Percentiles rank a stretch among this genome's conserved stretches.
Conservation (phyloP, 1,140 invertebrate species). For the Tetramorium parvispinum region DNA sequence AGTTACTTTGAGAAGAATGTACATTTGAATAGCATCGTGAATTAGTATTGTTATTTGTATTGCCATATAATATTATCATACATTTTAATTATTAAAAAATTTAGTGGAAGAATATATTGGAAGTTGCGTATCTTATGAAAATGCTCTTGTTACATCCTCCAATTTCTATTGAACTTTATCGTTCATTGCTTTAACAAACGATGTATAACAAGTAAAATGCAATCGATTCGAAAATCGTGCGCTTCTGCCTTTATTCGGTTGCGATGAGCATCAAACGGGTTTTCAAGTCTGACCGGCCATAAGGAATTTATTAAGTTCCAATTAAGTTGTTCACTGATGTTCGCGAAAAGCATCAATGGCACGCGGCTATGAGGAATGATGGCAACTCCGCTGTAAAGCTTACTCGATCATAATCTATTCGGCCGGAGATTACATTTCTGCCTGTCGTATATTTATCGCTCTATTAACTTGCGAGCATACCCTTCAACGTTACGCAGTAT, state of each 20-base stretch:
- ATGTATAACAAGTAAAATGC: neutral
- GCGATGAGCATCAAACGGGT: neutral
- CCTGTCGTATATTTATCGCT: slow-evolving; percentile 56
- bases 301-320: slow-evolving; percentile 40
- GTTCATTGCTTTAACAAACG: neutral
- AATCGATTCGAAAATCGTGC: neutral
- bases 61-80: neutral
- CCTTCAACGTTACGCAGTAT: neutral
- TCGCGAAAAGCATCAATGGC: slow-evolving; percentile 41
- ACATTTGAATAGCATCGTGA: neutral
- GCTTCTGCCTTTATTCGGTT: neutral
- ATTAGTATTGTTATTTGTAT: neutral
- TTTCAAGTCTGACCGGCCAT: neutral
- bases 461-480: slow-evolving; percentile 36
- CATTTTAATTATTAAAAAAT: neutral
- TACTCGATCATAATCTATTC: slow-evolving; percentile 46
- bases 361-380: slow-evolving; percentile 22
- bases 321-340: slow-evolving; percentile 8
- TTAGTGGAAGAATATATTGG: neutral
- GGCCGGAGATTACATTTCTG: slow-evolving; percentile 49
- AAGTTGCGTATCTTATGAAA: neutral
- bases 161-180: neutral
- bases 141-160: neutral
- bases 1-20: neutral
- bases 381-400: slow-evolving; percentile 37